Evolutionary conservation across 2,888 invertebrate species (phyloP), one percentile per base, ranked within the genome.

Genomic region (Lasius platythorax): DNA sequence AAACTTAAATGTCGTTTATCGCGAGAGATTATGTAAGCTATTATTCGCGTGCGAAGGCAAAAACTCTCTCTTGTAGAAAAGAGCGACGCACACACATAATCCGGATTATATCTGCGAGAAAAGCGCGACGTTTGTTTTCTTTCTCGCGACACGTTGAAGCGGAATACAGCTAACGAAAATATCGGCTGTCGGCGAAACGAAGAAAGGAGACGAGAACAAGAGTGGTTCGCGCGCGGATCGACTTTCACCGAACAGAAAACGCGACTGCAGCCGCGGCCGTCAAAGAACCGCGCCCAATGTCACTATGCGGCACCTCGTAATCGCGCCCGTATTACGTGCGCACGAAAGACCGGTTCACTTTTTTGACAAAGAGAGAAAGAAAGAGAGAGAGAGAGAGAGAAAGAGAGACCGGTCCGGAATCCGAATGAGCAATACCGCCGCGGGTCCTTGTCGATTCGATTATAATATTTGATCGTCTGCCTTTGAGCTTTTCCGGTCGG

Each of bases 231-330:
- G 95, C 28, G 63, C 95, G 85, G 74, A 56, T 76, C 78, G 85
- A 92, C 92, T 92, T 92, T 92, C 92, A 92, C 92, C 87, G 85
- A 88, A 90, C 87, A 50, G 72, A 87, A 90, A 85, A 85, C 85
- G 85, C 87, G 87, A 87, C 87, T 87, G 88, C 86, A 82, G 84
- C 78, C 87, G 84, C 87, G 91, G 88, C 88, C 88, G 83, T 86
- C 89, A 88, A 88, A 87, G 83, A 87, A 90, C 91, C 91, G 88
- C 91, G 91, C 91, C 91, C 91, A 92, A 92, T 92, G 92, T 92
- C 92, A 92, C 86, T 89, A 91, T 84, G 85, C 72, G 87, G 90
- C 81, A 83, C 79, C 88, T 84, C 85, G 89, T 90, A 90, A 90
- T 90, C 86, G 88, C 84, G 90, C 84, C 87, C 64, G 86, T 87